Percentiles rank a stretch among this genome's conserved stretches.
Conservation (phyloP, 2,113 vertebrate genomes). For the Actenoides lindsayi region DNA sequence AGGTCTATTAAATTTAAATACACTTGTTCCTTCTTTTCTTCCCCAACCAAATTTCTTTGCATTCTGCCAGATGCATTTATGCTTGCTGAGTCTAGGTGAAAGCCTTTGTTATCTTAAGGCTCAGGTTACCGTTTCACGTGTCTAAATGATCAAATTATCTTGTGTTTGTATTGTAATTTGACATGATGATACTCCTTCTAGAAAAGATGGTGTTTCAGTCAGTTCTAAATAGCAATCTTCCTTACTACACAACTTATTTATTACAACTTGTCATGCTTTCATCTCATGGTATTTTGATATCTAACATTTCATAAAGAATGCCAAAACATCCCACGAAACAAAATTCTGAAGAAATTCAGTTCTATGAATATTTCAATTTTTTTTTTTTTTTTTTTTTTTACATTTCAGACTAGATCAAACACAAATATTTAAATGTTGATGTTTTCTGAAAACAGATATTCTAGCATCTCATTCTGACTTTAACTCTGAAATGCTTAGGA, state of each 20-base stretch:
- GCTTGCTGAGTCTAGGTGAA: not conserved
- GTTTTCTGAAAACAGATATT: not conserved
- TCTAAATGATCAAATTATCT: conserved; percentile 50
- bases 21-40: not conserved
- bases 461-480: conserved; percentile 4
- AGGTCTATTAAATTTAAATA: not conserved
- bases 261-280: conserved; percentile 55
- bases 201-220: conserved; percentile 37
- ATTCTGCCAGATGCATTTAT: not conserved
- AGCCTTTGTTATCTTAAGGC: not conserved
- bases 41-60: not conserved
- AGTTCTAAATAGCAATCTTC: conserved; percentile 25
- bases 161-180: conserved; percentile 36
- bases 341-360: conserved; percentile 58
- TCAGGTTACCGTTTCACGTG: not conserved
- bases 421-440: conserved; percentile 49
- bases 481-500: conserved; percentile 10
- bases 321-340: conserved; percentile 43
- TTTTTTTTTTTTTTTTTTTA: not conserved
- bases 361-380: conserved; percentile 59
- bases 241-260: conserved; percentile 20
- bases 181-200: not conserved
- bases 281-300: conserved; percentile 46
- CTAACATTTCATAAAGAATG: conserved; percentile 46
- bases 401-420: conserved; percentile 60